Evolutionary conservation across 2,797 vertebrate species (phyloP).

Genomic region (Eurystomus glaucurus): DNA sequence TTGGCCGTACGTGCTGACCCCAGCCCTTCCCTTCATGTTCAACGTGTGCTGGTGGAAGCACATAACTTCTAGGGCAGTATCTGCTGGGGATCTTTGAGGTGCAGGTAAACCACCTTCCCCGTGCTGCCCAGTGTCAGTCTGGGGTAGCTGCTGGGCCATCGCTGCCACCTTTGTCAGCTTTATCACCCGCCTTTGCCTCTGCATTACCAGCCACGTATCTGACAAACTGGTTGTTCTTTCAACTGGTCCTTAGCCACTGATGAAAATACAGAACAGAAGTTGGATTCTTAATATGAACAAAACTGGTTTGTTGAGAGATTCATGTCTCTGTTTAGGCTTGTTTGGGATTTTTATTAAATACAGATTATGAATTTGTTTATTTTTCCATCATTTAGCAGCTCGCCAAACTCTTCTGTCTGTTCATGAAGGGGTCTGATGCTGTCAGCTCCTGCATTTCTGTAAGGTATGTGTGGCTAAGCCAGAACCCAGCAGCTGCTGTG

Average conservation of each 20-base stretch:
- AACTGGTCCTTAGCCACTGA: fast-evolving
- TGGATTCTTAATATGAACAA: background rate
- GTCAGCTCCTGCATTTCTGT: background rate
- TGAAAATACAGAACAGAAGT: background rate
- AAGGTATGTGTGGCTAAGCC: fast-evolving
- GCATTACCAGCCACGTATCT: background rate
- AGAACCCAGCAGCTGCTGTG: background rate
- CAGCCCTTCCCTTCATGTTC: background rate
- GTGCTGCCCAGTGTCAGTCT: fast-evolving
- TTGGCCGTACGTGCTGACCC: background rate
- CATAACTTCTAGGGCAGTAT: fast-evolving
- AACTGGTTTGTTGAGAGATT: background rate
- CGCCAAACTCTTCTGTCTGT: background rate
- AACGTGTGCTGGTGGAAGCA: background rate
- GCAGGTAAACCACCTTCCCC: background rate
- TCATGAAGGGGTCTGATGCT: background rate
- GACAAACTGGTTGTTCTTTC: background rate
- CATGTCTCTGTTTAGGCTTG: background rate
- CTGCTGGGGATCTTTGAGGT: background rate
- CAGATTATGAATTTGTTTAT: background rate
- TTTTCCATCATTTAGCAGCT: background rate
- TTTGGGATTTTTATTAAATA: background rate
- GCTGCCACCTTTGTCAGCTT: background rate
- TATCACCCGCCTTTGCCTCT: fast-evolving
- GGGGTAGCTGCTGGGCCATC: background rate